Conservation (phyloP, 2,113 vertebrate species). For the Lamprotornis superbus region DNA sequence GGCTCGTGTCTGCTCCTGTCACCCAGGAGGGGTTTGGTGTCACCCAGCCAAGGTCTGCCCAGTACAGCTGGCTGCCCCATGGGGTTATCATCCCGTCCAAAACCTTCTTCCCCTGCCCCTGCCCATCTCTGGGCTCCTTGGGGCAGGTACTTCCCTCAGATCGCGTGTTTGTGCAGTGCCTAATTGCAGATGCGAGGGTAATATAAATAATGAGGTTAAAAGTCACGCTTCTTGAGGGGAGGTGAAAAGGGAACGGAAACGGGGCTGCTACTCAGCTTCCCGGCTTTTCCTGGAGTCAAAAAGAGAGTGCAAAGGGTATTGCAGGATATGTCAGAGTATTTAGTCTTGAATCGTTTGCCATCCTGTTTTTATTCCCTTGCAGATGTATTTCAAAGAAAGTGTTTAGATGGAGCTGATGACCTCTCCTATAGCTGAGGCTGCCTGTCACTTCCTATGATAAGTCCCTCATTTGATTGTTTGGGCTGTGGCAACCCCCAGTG, state of each 20-base stretch:
- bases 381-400: constrained; percentile 47
- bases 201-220: constrained; percentile 60
- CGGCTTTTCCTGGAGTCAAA: constrained; percentile 1
- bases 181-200: background rate
- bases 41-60: background rate
- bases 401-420: constrained; percentile 16
- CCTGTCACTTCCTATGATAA: constrained; percentile 22
- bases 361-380: constrained; percentile 47
- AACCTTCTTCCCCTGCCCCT: background rate
- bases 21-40: background rate
- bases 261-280: constrained; percentile 33
- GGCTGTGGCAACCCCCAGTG: background rate
- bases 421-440: background rate
- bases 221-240: constrained; percentile 2
- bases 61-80: fast-evolving
- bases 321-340: constrained; percentile 9
- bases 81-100: background rate
- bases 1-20: background rate
- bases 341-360: constrained; percentile 29
- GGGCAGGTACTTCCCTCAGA: background rate
- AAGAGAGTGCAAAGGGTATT: constrained; percentile 55
- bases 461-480: background rate
- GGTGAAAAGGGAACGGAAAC: constrained; percentile 33
- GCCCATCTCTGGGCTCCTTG: background rate
- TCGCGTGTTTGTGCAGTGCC: background rate